Evolutionary conservation across 1,140 invertebrate genomes (phyloP).

Genomic region (Aphaenogaster floridana): DNA sequence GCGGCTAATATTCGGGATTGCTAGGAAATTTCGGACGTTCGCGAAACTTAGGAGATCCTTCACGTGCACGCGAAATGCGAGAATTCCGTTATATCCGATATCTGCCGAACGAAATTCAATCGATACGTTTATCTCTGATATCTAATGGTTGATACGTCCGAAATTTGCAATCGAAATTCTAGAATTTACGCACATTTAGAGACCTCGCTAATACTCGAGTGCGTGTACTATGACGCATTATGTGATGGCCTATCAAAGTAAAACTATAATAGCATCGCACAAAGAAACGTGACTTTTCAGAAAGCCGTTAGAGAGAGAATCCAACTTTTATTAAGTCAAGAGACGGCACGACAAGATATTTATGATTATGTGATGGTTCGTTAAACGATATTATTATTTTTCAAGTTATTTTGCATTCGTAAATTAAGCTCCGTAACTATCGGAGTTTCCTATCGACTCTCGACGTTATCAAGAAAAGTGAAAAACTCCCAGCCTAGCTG

Average conservation of each 20-base stretch:
- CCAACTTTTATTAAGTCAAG: background rate
- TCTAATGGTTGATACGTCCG: background rate
- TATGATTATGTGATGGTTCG: background rate
- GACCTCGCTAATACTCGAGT: background rate
- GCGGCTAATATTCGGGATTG: conserved; percentile 25
- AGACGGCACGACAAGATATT: background rate
- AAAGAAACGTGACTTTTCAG: background rate
- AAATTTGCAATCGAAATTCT: background rate
- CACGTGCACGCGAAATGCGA: background rate
- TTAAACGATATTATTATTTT: background rate
- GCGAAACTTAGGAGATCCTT: conserved; percentile 26
- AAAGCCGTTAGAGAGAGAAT: background rate
- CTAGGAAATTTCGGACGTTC: conserved; percentile 9
- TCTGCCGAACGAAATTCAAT: conserved; percentile 22
- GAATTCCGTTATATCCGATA: background rate
- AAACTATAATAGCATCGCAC: background rate
- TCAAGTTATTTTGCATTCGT: background rate
- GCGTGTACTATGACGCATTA: background rate
- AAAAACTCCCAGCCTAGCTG: background rate
- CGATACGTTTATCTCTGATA: conserved; percentile 20
- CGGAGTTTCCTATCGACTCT: background rate
- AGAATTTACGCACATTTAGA: conserved; percentile 20
- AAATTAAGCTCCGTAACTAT: background rate
- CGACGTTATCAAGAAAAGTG: background rate
- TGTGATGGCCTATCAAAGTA: background rate